Evolutionary conservation across 2,888 invertebrate species (phyloP).

Genomic region (Tinea semifulvella): DNA sequence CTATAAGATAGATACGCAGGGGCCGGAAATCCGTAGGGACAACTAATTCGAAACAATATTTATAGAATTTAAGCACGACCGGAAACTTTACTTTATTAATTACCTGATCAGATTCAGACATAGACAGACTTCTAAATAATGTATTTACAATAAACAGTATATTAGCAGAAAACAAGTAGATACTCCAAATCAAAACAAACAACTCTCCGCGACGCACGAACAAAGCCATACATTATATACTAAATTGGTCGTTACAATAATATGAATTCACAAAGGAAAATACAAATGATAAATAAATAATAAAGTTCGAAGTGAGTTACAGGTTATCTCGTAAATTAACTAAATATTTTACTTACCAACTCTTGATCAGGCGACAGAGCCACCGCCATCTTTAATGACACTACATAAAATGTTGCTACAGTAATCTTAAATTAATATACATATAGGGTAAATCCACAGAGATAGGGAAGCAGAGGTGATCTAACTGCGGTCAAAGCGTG

Average conservation of each 20-base stretch:
- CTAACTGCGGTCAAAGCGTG: too few relatives aligned
- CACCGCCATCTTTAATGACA: slow-evolving; percentile 68
- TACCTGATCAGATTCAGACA: too few relatives aligned
- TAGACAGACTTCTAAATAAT: too few relatives aligned
- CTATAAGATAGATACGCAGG: not conserved
- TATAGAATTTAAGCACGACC: not conserved
- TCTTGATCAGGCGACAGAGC: slow-evolving; percentile 80
- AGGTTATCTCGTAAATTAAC: not conserved
- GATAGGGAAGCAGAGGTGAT: too few relatives aligned
- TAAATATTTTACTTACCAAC: slow-evolving; percentile 68
- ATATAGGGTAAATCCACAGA: too few relatives aligned
- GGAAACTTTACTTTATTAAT: too few relatives aligned
- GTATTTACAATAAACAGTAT: too few relatives aligned
- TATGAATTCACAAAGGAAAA: not conserved
- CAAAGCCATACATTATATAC: slow-evolving; percentile 5
- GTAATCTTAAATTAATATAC: not conserved
- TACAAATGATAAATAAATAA: not conserved
- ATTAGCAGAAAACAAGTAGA: slow-evolving; percentile 5
- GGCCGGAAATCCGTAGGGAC: slow-evolving; percentile 4
- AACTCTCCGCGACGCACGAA: slow-evolving; percentile 12
- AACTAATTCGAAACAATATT: not conserved
- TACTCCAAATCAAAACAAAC: slow-evolving; percentile 13
- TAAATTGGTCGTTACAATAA: not conserved
- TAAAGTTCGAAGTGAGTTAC: not conserved
- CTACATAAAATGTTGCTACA: slow-evolving; percentile 13